phyloP scores from a whole-genome alignment of 1,140 invertebrate genomes.

The honey bee (Apis mellifera) region DNA sequence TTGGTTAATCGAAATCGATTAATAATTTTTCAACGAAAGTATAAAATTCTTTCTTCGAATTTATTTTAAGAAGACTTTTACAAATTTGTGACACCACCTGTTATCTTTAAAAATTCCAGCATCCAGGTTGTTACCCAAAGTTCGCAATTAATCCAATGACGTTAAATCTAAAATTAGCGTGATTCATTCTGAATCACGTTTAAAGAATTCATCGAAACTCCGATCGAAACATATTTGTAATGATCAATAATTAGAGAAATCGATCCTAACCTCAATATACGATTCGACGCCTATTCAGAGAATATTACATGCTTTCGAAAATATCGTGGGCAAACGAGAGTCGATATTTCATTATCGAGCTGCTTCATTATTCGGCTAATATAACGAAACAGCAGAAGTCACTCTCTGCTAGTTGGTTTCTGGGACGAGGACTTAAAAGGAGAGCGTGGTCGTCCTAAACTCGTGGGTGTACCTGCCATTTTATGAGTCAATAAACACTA shows the following conservation, averaged over 20 bases:
- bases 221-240: not conserved
- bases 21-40: not conserved
- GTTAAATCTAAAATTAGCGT: not conserved
- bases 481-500: conserved; percentile 13
- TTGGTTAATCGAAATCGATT: not conserved
- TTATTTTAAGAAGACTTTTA: not conserved
- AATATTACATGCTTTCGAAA: not conserved
- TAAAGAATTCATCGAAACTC: not conserved
- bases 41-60: not conserved
- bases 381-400: not conserved
- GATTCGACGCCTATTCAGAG: not conserved
- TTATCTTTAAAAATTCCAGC: not conserved
- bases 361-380: conserved; percentile 7
- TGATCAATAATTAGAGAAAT: not conserved
- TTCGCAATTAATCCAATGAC: not conserved
- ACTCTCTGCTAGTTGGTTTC: not conserved
- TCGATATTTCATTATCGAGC: conserved; percentile 36
- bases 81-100: not conserved
- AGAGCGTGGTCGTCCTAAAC: conserved; percentile 22
- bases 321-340: conserved; percentile 26
- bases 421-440: conserved; percentile 36
- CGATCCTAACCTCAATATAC: not conserved
- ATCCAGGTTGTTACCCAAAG: not conserved
- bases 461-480: conserved; percentile 18
- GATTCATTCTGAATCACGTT: not conserved